phyloP scores from a whole-genome alignment of 2,888 invertebrate genomes.

The Epistrophe eligans region DNA sequence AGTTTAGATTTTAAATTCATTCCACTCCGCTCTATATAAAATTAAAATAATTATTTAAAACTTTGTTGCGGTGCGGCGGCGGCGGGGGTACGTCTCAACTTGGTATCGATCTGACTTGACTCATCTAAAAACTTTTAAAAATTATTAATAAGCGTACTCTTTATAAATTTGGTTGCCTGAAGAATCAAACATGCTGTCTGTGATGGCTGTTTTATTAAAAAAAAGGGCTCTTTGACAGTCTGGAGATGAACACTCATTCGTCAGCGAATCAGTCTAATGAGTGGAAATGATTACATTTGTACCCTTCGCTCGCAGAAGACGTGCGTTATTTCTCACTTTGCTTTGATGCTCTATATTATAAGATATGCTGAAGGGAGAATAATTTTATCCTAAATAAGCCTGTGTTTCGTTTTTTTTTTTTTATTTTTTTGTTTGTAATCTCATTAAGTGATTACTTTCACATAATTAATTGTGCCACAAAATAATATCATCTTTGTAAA shows the following conservation, averaged over 20 bases:
- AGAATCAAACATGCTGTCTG: conserved; percentile 11
- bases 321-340: background rate
- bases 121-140: background rate
- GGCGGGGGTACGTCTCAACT: no score
- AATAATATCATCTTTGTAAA: conserved; percentile 40
- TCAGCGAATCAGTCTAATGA: conserved; percentile 68
- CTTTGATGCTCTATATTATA: background rate
- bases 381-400: background rate
- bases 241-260: conserved; percentile 54
- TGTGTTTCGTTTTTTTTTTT: conserved; percentile 28
- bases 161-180: conserved; percentile 6
- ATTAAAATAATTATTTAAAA: no score
- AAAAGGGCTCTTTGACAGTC: conserved; percentile 38
- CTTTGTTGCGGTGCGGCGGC: no score
- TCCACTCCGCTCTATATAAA: no score
- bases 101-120: no score
- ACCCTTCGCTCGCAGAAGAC: conserved; percentile 55
- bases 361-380: background rate
- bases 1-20: no score
- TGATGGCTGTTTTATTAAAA: conserved; percentile 1
- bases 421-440: conserved; percentile 37
- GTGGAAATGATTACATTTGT: conserved; percentile 72
- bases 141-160: background rate
- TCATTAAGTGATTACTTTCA: conserved; percentile 75
- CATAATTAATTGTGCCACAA: conserved; percentile 68